Evolutionary conservation across 1,140 invertebrate species (phyloP).

Genomic region (Drosophila ironensis): DNA sequence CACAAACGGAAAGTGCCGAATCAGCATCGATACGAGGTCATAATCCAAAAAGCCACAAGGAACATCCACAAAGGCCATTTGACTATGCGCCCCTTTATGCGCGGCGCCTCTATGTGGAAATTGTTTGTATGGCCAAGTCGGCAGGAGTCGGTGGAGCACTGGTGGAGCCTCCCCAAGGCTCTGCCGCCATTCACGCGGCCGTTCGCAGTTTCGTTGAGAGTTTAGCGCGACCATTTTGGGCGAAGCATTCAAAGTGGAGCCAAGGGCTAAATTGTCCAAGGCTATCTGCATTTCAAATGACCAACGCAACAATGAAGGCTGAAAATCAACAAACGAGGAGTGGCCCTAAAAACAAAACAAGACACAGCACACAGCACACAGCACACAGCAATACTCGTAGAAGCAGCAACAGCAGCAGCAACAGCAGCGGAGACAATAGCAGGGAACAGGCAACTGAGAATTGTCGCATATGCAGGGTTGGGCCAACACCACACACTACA

Average conservation of each 20-base stretch:
- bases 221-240: conserved; percentile 39
- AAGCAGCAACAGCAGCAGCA: conserved; percentile 14
- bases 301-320: conserved; percentile 68
- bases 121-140: conserved; percentile 8
- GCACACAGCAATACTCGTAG: no score
- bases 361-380: no score
- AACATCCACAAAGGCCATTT: conserved; percentile 7
- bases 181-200: conserved; percentile 22
- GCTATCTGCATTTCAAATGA: conserved; percentile 73
- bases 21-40: conserved; percentile 25
- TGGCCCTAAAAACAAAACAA: conserved; percentile 43
- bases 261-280: conserved; percentile 44
- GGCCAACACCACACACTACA: conserved; percentile 11
- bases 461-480: conserved; percentile 33
- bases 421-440: conserved; percentile 21
- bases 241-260: conserved; percentile 28
- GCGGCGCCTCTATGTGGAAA: neutral
- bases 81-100: conserved; percentile 10
- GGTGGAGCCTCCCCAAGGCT: conserved; percentile 26
- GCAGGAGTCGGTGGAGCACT: no score
- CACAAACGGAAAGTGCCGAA: conserved; percentile 12
- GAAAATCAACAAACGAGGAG: conserved; percentile 65
- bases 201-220: conserved; percentile 41
- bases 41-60: conserved; percentile 1
- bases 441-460: conserved; percentile 30